Conservation (phyloP, 2,113 vertebrate genomes). For the Lepidothrix coronata region DNA sequence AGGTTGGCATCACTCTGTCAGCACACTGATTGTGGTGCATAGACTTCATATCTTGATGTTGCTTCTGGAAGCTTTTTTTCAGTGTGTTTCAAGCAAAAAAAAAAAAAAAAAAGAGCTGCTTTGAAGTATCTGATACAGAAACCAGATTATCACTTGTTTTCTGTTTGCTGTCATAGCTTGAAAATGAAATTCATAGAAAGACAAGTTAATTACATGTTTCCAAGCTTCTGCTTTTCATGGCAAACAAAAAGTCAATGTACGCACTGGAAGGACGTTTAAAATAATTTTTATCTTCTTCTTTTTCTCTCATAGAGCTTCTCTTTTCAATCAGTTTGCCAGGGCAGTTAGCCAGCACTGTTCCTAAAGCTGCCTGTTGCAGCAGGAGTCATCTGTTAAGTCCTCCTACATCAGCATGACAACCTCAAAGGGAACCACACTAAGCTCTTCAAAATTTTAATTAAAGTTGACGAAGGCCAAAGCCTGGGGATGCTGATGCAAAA, state of each 20-base stretch:
- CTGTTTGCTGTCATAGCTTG: background rate
- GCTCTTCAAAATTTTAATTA: constrained; percentile 45
- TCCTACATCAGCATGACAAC: background rate
- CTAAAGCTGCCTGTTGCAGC: background rate
- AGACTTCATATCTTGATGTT: background rate
- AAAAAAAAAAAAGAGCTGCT: background rate
- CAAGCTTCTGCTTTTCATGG: background rate
- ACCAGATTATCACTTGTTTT: background rate
- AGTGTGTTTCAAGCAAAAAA: background rate
- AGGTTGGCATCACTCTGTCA: background rate
- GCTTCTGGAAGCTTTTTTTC: constrained; percentile 10
- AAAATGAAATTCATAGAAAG: background rate
- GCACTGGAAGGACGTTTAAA: background rate
- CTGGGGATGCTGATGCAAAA: background rate
- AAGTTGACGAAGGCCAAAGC: constrained; percentile 1
- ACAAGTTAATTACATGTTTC: background rate
- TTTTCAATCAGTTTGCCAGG: background rate
- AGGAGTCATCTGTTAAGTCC: background rate
- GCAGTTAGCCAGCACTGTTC: background rate
- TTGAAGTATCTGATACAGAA: background rate
- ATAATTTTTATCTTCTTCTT: background rate
- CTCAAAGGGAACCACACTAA: background rate
- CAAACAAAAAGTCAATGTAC: background rate
- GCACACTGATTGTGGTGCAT: background rate
- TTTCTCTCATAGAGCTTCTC: background rate